Conservation (phyloP, 2,113 vertebrate species). For the Coptodon rendalli region DNA sequence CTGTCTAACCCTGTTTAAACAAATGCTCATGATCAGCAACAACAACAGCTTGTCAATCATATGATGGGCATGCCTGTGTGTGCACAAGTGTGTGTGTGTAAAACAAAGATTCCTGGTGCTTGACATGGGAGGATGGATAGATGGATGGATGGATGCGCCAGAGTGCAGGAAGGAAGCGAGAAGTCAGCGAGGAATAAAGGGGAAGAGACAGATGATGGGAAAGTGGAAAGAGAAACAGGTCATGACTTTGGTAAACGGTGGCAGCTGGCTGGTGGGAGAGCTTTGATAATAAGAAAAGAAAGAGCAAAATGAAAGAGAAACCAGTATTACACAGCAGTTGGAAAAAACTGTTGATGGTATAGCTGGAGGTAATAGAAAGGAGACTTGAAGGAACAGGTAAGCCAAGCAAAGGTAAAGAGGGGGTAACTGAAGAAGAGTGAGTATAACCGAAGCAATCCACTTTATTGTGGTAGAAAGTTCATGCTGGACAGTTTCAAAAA, state of each 20-base stretch:
- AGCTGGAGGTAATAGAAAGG: not conserved
- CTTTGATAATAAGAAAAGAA: conserved; percentile 49
- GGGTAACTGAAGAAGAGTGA: not conserved
- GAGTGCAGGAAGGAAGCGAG: not conserved
- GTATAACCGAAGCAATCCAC: not conserved
- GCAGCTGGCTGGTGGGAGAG: not conserved
- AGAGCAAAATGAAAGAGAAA: conserved; percentile 14
- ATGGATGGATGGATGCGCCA: not conserved
- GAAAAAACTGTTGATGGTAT: not conserved
- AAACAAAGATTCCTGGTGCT: not conserved
- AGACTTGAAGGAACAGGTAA: not conserved
- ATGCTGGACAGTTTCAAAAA: not conserved
- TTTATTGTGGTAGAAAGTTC: not conserved
- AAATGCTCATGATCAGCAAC: not conserved
- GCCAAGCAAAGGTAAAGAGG: not conserved
- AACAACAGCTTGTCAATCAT: not conserved
- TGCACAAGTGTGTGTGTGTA: not conserved
- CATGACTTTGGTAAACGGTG: conserved; percentile 49
- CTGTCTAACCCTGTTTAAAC: not conserved
- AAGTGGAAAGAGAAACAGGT: conserved; percentile 37
- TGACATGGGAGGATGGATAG: not conserved
- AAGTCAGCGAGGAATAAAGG: conserved; percentile 64
- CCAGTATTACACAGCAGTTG: not conserved
- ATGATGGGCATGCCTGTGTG: not conserved
- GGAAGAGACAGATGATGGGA: conserved; percentile 60